Percentiles rank a stretch among this genome's conserved stretches.
phyloP scores from a whole-genome alignment of 1,140 invertebrate species.

The Oryzaephilus surinamensis region DNA sequence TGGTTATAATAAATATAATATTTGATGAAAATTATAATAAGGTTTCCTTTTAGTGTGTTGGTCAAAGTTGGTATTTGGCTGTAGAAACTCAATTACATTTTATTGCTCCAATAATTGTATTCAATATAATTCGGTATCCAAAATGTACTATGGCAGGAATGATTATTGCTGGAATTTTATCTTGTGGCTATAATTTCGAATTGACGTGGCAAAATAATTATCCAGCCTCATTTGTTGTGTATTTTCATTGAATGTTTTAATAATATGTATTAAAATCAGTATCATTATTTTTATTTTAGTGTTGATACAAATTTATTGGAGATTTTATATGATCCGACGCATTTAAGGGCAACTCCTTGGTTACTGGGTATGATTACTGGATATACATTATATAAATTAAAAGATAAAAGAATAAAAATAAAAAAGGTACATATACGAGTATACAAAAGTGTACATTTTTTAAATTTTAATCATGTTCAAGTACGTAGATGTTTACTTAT shows the following conservation, averaged over 20 bases:
- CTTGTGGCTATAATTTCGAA: slow-evolving; percentile 4
- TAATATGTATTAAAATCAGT: slow-evolving; percentile 3
- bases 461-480: neutral
- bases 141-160: slow-evolving; percentile 2
- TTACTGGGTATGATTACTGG: slow-evolving; percentile 4
- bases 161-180: neutral
- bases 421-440: neutral
- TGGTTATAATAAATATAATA: neutral
- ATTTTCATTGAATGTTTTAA: neutral
- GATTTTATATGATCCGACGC: slow-evolving; percentile 1
- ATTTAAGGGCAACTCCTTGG: neutral
- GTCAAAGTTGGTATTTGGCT: slow-evolving; percentile 7
- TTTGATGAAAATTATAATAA: neutral
- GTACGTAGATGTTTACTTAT: too few relatives aligned
- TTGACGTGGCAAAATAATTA: slow-evolving; percentile 3
- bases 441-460: neutral
- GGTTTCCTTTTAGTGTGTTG: slow-evolving; percentile 2
- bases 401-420: neutral
- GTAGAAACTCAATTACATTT: slow-evolving; percentile 8
- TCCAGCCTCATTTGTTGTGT: neutral
- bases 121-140: slow-evolving; percentile 1
- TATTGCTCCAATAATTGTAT: slow-evolving; percentile 1
- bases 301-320: neutral
- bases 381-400: slow-evolving; percentile 1
- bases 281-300: neutral